Evolutionary conservation across 2,888 invertebrate genomes (phyloP), one percentile per base, ranked within the genome.

Genomic region (Idaea aversata): DNA sequence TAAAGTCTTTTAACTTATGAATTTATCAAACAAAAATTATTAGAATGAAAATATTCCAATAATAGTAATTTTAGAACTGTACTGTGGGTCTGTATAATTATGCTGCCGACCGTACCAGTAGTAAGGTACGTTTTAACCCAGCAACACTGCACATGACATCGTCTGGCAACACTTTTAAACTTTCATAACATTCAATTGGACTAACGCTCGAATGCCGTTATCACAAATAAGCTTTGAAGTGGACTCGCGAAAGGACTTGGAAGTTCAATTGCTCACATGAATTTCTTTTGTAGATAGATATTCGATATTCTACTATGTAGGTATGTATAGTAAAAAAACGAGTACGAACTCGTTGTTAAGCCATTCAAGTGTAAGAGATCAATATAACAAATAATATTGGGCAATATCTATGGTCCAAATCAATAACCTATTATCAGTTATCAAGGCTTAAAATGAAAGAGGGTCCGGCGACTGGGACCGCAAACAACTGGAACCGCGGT

Each of bases 221-320:
- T 69, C 65, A 67, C 65, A 68, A 65, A 68, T 65, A 67, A 61
- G 68, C 74, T 75, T 72, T 72, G 67, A 71, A 58, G 58, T 58
- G 16, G 16, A 58, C 15, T 16, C 16, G 15, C 15, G 58, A 58
- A 58, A 58, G 15, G 16, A 58, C 58, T 16, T 16, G 58, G 16
- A 47, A 6, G 47, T 13, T 47, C 47, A 47, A 47, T 13, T 47
- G 47, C 47, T 47, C 47, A 47, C 47, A 47, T 13, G 25, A 25
- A 47, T 47, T 47, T 47, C 47, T 47, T 47, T 47, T 13, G 7
- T 47, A 10, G 47, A 47, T 13, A 10, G 7, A 47, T 7, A 13
- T 47, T 47, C 3, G 47, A 25, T 47, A 47, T 7, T 47, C 13
- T 47, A 10, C 38, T 13, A 47, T 47, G 13, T 47, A 47, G 10